These are phyloP conservation scores for Lampris incognitus DNA, from an alignment of 2,113 vertebrate genomes.

Conservation along the genomic window DNA sequence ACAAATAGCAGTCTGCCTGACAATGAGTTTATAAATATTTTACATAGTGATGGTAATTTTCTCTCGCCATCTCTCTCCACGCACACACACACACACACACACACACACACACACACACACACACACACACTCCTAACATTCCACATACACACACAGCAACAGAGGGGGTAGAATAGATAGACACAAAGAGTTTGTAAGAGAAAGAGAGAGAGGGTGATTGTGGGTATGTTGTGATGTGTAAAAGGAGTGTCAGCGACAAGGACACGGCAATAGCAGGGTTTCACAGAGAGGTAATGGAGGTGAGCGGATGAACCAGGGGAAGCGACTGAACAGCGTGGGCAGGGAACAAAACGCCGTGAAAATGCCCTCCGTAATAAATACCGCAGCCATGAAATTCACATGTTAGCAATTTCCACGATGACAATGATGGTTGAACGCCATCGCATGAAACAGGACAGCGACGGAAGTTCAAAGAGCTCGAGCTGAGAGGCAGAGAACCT, in stretches of 20 bases:
- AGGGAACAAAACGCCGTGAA: constrained; percentile 42
- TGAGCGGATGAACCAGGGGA: constrained; percentile 36
- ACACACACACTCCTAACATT: no score
- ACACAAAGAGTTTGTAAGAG: not conserved
- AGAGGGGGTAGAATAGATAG: not conserved
- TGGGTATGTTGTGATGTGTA: not conserved
- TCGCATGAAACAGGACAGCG: constrained; percentile 55
- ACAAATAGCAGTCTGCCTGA: not conserved
- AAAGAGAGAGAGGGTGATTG: not conserved
- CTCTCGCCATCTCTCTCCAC: no score
- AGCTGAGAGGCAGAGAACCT: constrained; percentile 48
- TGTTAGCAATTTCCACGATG: constrained; percentile 50
- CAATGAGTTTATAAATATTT: constrained; percentile 23
- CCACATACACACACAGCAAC: not conserved
- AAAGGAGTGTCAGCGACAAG: constrained; percentile 12
- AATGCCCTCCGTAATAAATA: constrained; percentile 7
- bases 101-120: not conserved
- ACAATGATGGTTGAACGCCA: constrained; percentile 56
- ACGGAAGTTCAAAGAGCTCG: constrained; percentile 56
- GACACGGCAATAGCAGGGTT: constrained; percentile 46
- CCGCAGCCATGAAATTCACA: constrained; percentile 53
- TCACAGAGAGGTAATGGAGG: constrained; percentile 22
- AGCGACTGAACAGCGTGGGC: not conserved
- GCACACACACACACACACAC: no score
- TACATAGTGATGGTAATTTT: not conserved